phyloP scores from a whole-genome alignment of 1,140 invertebrate species.

The Pogonomyrmex barbatus region DNA sequence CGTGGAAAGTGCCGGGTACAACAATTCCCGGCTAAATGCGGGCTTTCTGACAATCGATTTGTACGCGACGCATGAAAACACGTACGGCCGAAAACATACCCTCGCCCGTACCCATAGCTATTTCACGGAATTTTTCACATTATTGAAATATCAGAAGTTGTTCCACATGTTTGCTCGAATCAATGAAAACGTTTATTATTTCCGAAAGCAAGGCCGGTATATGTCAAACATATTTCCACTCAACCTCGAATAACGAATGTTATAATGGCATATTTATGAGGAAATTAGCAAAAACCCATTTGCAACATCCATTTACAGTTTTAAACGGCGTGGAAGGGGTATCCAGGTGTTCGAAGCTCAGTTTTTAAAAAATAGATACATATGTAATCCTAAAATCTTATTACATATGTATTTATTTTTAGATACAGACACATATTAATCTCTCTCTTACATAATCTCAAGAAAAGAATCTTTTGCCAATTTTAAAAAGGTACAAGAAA shows the following conservation, averaged over 20 bases:
- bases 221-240: constrained; percentile 54
- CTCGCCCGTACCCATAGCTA: constrained; percentile 17
- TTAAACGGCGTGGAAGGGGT: background rate
- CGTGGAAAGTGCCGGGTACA: constrained; percentile 47
- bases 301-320: constrained; percentile 27
- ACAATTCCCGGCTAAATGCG: constrained; percentile 43
- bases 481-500: background rate
- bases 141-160: constrained; percentile 63
- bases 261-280: constrained; percentile 51
- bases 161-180: constrained; percentile 48
- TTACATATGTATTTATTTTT: too few species aligned
- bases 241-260: constrained; percentile 29
- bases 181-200: constrained; percentile 62
- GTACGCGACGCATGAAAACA: constrained; percentile 51
- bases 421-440: too few species aligned
- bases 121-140: constrained; percentile 61
- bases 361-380: background rate
- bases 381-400: too few species aligned
- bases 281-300: constrained; percentile 52
- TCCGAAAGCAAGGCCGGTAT: constrained; percentile 36
- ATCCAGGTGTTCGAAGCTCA: background rate
- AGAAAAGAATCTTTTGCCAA: background rate
- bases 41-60: constrained; percentile 57
- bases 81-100: constrained; percentile 24
- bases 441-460: background rate